Percentiles rank a stretch among this genome's conserved stretches.
phyloP scores from a whole-genome alignment of 2,113 vertebrate species.

The Oreochromis aureus region DNA sequence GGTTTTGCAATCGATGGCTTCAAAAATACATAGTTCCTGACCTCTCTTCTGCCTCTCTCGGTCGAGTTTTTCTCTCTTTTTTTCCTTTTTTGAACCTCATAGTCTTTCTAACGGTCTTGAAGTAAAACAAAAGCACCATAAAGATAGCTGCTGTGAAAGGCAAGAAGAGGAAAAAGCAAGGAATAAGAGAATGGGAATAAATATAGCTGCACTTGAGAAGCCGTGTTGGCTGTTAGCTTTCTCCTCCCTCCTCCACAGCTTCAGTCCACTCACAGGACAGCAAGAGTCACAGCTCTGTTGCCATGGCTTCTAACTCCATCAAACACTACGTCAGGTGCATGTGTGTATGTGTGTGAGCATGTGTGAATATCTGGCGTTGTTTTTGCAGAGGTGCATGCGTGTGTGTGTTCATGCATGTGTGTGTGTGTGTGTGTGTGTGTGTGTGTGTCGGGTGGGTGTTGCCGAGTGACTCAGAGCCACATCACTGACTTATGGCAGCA shows the following conservation, averaged over 20 bases:
- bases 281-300: conserved; percentile 66
- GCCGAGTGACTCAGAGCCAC: conserved; percentile 60
- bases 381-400: neutral
- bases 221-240: conserved; percentile 31
- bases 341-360: conserved; percentile 21
- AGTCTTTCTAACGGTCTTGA: neutral
- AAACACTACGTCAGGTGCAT: conserved; percentile 60
- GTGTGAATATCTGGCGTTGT: conserved; percentile 8
- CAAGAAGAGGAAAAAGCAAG: neutral
- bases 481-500: conserved; percentile 48
- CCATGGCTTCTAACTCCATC: conserved; percentile 67
- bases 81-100: neutral
- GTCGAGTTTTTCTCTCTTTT: neutral
- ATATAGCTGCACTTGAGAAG: conserved; percentile 42
- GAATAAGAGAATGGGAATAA: conserved; percentile 10
- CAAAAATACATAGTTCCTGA: conserved; percentile 34
- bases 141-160: neutral
- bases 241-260: conserved; percentile 54
- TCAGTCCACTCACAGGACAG: conserved; percentile 65
- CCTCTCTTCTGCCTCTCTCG: conserved; percentile 10
- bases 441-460: conserved; percentile 47
- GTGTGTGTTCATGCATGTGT: neutral
- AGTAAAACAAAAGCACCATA: neutral
- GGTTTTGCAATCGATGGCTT: conserved; percentile 32
- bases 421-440: conserved; percentile 1